A percentile compares a stretch with the other conserved stretches of the same genome.
phyloP scores from a whole-genome alignment of 2,797 vertebrate genomes.

The Pseudocheirus occidentalis region DNA sequence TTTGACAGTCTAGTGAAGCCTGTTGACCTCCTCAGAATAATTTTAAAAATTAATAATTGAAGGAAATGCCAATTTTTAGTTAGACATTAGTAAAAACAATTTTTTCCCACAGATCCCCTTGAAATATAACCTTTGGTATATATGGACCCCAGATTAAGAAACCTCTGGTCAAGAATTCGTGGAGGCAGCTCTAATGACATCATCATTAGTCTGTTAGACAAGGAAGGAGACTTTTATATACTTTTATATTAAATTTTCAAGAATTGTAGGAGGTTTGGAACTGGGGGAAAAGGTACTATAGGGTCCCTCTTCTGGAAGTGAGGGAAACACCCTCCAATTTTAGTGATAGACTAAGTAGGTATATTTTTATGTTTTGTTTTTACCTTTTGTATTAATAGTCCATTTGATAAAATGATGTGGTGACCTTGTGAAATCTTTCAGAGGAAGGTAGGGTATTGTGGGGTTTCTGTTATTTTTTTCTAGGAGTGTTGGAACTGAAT shows the following conservation, averaged over 20 bases:
- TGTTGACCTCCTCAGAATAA: not conserved
- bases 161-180: not conserved
- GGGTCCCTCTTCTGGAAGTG: not conserved
- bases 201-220: not conserved
- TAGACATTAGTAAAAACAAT: not conserved
- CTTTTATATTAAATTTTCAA: conserved; percentile 25
- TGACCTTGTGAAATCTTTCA: conserved; percentile 39
- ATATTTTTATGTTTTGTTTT: conserved; percentile 46
- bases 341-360: conserved; percentile 33
- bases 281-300: not conserved
- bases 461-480: not conserved
- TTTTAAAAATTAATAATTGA: not conserved
- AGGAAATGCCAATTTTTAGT: not conserved
- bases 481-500: not conserved
- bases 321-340: conserved; percentile 16
- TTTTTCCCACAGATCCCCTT: not conserved
- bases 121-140: not conserved
- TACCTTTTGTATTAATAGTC: conserved; percentile 57
- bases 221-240: conserved; percentile 67
- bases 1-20: not conserved
- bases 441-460: not conserved
- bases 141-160: not conserved
- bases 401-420: conserved; percentile 72
- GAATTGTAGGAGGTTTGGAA: conserved; percentile 33
- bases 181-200: not conserved